Conservation (phyloP, 2,113 vertebrate species). For the Thamnophis sirtalis region DNA sequence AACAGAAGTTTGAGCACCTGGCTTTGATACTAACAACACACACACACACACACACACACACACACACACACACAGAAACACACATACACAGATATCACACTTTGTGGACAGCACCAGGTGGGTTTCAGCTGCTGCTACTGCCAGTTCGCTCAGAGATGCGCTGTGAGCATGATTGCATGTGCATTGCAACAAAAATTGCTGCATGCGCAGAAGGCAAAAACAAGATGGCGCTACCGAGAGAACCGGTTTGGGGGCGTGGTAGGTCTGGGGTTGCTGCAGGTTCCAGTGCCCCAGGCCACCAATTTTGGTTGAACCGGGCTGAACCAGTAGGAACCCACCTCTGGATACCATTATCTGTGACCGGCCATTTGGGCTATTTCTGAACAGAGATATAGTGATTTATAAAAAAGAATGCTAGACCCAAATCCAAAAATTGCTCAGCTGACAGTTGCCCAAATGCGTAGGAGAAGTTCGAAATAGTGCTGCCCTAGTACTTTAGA, state of each 20-base stretch:
- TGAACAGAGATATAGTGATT: neutral
- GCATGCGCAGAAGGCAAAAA: no score
- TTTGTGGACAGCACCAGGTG: neutral
- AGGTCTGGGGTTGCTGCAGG: no score
- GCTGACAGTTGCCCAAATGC: neutral
- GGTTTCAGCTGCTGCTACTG: no score
- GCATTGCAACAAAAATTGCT: no score
- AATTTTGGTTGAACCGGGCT: no score
- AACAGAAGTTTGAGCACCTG: neutral
- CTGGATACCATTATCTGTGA: neutral
- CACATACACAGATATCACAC: neutral
- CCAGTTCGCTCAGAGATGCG: no score
- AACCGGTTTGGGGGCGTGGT: no score
- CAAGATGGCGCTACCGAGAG: no score
- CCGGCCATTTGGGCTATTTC: neutral
- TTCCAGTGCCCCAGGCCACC: no score
- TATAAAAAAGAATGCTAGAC: neutral
- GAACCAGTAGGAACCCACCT: no score
- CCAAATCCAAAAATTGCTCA: neutral
- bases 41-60: neutral
- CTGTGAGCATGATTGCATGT: no score
- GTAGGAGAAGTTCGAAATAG: neutral
- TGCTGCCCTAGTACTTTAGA: neutral
- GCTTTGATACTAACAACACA: neutral
- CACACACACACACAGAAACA: neutral